Evolutionary conservation across 2,113 vertebrate species (phyloP), one percentile per base, ranked within the genome.

Genomic region (Corapipo altera): DNA sequence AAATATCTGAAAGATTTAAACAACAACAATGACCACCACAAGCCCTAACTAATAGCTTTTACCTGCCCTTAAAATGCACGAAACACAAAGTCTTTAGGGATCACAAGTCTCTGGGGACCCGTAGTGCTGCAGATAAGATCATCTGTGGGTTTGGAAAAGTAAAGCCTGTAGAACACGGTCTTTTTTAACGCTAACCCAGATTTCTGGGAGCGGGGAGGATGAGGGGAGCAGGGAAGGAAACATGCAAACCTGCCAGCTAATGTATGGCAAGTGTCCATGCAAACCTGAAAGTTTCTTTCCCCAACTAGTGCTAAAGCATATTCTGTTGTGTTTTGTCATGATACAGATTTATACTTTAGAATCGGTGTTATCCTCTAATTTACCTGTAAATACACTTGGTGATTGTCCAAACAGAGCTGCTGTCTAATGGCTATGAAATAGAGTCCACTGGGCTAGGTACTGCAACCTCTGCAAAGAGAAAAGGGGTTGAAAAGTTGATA

Each of bases 301-400:
- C 7, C 33, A 70, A 0, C 39, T 58, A 51, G 32, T 57, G 12
- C 26, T 62, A 18, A 61, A 76, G 41, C 23, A 27, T 61, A 6
- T 75, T 79, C 32, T 76, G 12, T 35, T 69, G 8, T 55, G 39
- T n/a, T 75, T 41, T 78, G 32, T 71, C 28, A 3, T 33, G 43
- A 22, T 58, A n/a, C 35, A 57, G 57, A 30, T 32, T 21, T 44
- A 12, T 21, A 14, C 11, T 85, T 75, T 6, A 74, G 23, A 92
- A 54, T 62, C n/a, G 21, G 46, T 62, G 15, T 20, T 70, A 10
- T 51, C 26, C 35, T 9, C n/a, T 71, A 46, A 43, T 62, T 77
- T 74, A n/a, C 2, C 0, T 77, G 43, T 43, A 54, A 43, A 84
- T 59, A 35, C 0, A 0, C 12, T n/a, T 70, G n/a, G 24, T 74